Evolutionary conservation across 2,888 invertebrate species (phyloP), one percentile per base, ranked within the genome.

Genomic region (Deilephila elpenor): DNA sequence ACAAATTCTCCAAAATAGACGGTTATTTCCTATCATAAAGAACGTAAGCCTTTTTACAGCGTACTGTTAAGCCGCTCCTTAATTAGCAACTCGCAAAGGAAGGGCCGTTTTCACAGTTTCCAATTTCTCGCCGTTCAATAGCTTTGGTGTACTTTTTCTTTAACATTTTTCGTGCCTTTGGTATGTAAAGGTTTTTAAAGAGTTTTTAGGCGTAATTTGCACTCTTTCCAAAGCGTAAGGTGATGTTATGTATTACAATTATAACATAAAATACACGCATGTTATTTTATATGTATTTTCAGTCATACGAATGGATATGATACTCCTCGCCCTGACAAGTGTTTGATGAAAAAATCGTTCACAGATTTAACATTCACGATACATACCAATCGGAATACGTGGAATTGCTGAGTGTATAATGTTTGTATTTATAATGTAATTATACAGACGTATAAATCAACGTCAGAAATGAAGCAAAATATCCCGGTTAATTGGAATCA

Each of bases 31-130:
- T 34, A 34, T 34, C 11, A 5, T 64, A 64, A n/a, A n/a, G 56
- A n/a, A 14, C 62, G 11, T n/a, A 17, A 37, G 37, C 37, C 20
- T 37, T 61, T 3, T 32, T 32, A 56, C 56, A 5, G 56, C 56
- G 56, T n/a, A 5, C 5, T 1, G 56, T 34, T 34, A 17, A 60
- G 62, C 37, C 62, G 62, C 19, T 37, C 37, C 61, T 61, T 32
- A 64, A 64, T 64, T 64, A 64, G 6, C n/a, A n/a, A 11, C 20
- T 64, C n/a, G 64, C 64, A 64, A 37, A 60, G 60, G 60, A 11
- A 29, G 11, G 8, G 34, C 19, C 37, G 8, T 20, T 64, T 20
- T n/a, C 64, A 37, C 37, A 44, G 64, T 64, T 64, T 37, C n/a
- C 64, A 64, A 64, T n/a, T 64, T 64, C 37, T 34, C n/a, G 5